These are phyloP conservation scores for Biston betularia DNA, from an alignment of 2,888 invertebrate genomes.

Conservation along the genomic window DNA sequence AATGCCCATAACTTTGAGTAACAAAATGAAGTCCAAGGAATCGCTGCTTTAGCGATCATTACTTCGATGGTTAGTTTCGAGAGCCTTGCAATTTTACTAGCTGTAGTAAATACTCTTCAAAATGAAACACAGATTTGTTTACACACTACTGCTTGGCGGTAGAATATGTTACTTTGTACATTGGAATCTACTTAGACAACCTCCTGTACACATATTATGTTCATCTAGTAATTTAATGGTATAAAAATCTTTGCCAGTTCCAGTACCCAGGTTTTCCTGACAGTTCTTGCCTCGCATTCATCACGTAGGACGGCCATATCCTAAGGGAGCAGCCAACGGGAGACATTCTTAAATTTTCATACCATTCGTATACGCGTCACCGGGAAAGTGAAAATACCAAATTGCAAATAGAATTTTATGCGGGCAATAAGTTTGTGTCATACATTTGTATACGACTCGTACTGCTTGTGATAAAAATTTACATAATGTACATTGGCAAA, in stretches of 20 bases:
- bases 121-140: too few species aligned
- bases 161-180: too few species aligned
- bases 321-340: slow-evolving; percentile 64
- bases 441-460: slow-evolving; percentile 4
- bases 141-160: too few species aligned
- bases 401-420: slow-evolving; percentile 71
- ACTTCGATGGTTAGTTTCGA: too few species aligned
- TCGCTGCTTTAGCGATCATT: too few species aligned
- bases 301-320: slow-evolving; percentile 72
- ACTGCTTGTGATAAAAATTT: slow-evolving; percentile 5
- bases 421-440: slow-evolving; percentile 42
- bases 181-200: too few species aligned
- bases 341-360: slow-evolving; percentile 80
- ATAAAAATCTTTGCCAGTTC: slow-evolving; percentile 40
- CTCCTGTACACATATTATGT: too few species aligned
- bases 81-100: too few species aligned
- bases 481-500: neutral
- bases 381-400: slow-evolving; percentile 74
- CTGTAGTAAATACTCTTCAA: too few species aligned
- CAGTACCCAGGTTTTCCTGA: slow-evolving; percentile 39
- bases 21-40: too few species aligned
- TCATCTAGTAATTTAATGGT: too few species aligned
- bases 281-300: slow-evolving; percentile 59
- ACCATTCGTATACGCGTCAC: slow-evolving; percentile 59
- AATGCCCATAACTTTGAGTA: too few species aligned